Evolutionary conservation across 2,888 invertebrate genomes (phyloP), one percentile per base, ranked within the genome.

Genomic region (Odontocolon sp.): DNA sequence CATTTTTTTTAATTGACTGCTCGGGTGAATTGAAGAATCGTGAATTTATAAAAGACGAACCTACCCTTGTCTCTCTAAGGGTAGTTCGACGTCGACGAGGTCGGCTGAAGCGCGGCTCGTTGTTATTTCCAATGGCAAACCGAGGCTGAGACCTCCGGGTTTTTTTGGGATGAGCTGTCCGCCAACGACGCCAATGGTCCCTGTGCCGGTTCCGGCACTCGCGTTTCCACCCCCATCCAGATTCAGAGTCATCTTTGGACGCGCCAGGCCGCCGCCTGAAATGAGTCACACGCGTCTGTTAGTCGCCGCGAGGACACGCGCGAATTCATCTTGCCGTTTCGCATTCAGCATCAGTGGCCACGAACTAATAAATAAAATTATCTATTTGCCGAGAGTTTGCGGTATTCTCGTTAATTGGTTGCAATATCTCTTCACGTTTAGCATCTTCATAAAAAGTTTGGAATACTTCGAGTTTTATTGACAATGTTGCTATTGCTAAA

Each of bases 51-150:
- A 11, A 67, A 36, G 33, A 66, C 66, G 59, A 79, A 91, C 93
- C 91, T 91, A 97, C 97, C 96, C 96, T 92, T 97, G 97, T 90
- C 96, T 93, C 89, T 97, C 96, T 81, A 97, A 92, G 80, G 97
- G 96, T 83, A 97, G 92, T 80, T 94, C 93, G 3, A 95, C 93
- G 88, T 97, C 97, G 81, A 97, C 94, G 78, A 95, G 92, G 88
- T 96, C 95, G 77, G 94, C 94, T 59, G 94, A 93, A 70, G 94
- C 94, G 40, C 91, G 86, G 73, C 92, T 92, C 50, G 91, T 90
- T 31, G 89, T 89, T 77, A 92, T 90, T 81, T 92, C 92, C 73
- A 93, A 86, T 33, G 91, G 90, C 57, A 91, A 83, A 56, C 91
- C 91, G 33, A 91, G 87, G 77, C 90, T 91, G 50, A 91, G 84